Base-by-base conservation (phyloP, 2,797 vertebrate species). In the Labroides dimidiatus region DNA sequence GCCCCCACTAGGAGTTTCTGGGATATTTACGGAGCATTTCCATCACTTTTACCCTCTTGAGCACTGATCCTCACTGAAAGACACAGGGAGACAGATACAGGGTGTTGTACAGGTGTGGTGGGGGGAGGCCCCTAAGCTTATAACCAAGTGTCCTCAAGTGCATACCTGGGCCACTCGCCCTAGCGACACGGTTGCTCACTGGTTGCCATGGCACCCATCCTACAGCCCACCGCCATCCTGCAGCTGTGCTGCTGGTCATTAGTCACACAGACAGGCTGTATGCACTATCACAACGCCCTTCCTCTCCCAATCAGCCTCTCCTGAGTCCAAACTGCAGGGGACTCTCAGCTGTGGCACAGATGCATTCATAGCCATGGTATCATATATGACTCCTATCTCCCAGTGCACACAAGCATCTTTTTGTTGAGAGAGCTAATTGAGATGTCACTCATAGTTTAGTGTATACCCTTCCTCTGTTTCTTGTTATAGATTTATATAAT, bases 121-220 rank as follows among this genome's bases (percentile, higher is more conserved):
- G 65, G 55, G 37, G 39, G 71, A 65, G 76, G 61, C 69, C 56
- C 67, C 47, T 20, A 17, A 11, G 77, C 64, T 58, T 61, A 30
- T 64, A 36, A 56, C 68, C 33, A 54, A 77, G 55, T 41, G 61
- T 53, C 75, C 64, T 69, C 59, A 43, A 68, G 45, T 20, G 21
- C 59, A 47, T 84, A 89, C 90, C 87, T 87, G 86, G 64, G 75
- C 72, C 77, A 69, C 76, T 84, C 65, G 71, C 72, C 72, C 77
- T 67, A 75, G 80, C 21, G 60, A 80, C 70, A 47, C 30, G 54
- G 76, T 80, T 73, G 64, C 78, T 84, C 65, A 0, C 57, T 6
- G 66, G 89, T 91, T 92, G 80, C 90, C 85, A 91, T 91, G 84
- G 89, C 75, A 81, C 70, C 90, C 84, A 73, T 76, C 77, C 64